These are phyloP conservation scores for Ectemnius lituratus DNA, from an alignment of 2,888 invertebrate species.

Conservation along the genomic window DNA sequence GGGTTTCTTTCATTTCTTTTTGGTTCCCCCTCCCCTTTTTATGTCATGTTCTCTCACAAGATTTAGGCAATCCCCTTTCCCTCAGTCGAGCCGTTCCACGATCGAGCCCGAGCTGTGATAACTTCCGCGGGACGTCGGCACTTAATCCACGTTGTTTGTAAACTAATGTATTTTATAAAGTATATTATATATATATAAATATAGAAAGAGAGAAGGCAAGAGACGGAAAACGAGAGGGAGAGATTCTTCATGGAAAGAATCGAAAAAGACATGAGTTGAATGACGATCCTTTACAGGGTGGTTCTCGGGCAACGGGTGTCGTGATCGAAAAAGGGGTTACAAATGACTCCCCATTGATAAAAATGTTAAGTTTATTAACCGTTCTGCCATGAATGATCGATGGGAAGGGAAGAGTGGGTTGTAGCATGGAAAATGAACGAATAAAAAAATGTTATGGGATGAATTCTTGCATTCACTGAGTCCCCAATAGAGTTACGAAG, in stretches of 20 bases:
- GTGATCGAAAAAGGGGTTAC: too few relatives aligned
- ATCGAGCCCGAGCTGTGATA: slow-evolving; percentile 60
- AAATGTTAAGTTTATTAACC: background rate
- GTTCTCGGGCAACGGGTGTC: background rate
- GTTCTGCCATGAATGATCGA: background rate
- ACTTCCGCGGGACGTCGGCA: slow-evolving; percentile 68
- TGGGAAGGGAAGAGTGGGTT: background rate
- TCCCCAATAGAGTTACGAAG: too few relatives aligned
- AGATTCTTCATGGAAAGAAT: slow-evolving; percentile 22
- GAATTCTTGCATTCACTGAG: too few relatives aligned
- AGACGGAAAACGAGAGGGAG: slow-evolving; percentile 12
- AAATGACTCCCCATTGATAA: background rate
- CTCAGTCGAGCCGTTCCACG: slow-evolving; percentile 50
- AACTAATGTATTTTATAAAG: slow-evolving; percentile 76
- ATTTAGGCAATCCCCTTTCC: slow-evolving; percentile 3
- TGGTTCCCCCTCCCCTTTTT: background rate
- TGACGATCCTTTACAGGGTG: slow-evolving; percentile 13
- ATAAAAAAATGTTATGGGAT: too few relatives aligned
- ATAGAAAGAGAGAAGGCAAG: slow-evolving; percentile 35
- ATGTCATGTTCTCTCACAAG: background rate
- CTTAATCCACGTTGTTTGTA: slow-evolving; percentile 74
- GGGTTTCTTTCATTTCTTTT: background rate
- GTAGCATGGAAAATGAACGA: background rate
- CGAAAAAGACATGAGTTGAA: slow-evolving; percentile 12
- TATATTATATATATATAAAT: slow-evolving; percentile 58